Base-by-base conservation (phyloP, 2,888 invertebrate species). In the Minunthozetes semirufus region DNA sequence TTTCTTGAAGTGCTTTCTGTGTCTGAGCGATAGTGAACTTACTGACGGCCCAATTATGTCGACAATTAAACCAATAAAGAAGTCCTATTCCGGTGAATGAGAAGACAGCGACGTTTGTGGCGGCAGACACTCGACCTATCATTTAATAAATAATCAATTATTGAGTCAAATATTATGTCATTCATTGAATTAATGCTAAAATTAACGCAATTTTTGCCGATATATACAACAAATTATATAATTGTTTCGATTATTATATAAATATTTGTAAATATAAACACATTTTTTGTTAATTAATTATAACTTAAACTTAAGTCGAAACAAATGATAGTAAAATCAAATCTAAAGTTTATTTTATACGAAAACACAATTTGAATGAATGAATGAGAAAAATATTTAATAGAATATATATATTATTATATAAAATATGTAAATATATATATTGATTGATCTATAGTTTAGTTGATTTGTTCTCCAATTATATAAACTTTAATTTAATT, bases 1-100 rank as follows among this genome's bases (percentile, higher is more conserved):
- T 71, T 61, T 75, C 76, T 75, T 76, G 73, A 50, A 78, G 75
- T 70, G 76, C 75, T 75, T 75, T 75, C 76, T 78, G 77, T 76
- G 77, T 77, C 75, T 77, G 72, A 50, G 71, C 53, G 50, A 73
- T 59, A 66, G 72, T 76, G 68, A 77, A 77, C 73, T 75, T 72
- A 77, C 76, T 77, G 76, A 74, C 74, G 72, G 73, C 76, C 76
- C 75, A 77, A 75, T 78, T 68, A 15, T 17, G n/a, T 11, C 74
- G 74, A 53, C 74, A 74, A 42, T 74, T 70, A 15, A 74, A 74
- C 74, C 74, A 74, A 70, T 59, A 74, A 3, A 68, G 46, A 15
- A 42, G 33, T 13, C 38, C 68, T n/a, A 74, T 46, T 17, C 66
- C 38, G n/a, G 48, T 13, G 68, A 74, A 74, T 4, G 74, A 70